These are phyloP conservation scores for Ooceraea biroi DNA, from an alignment of 1,140 invertebrate genomes.

Conservation along the genomic window DNA sequence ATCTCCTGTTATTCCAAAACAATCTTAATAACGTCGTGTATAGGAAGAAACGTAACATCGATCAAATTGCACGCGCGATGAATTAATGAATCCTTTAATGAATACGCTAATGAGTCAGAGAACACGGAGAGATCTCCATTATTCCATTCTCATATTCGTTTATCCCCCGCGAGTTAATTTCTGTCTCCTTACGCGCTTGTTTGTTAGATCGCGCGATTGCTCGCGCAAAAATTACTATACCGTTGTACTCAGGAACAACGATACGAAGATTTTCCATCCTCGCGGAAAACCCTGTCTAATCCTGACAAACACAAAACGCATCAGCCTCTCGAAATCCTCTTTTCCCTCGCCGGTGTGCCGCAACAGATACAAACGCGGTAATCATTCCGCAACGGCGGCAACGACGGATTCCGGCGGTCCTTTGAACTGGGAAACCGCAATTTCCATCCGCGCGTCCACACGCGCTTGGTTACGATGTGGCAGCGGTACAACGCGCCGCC, in stretches of 20 bases:
- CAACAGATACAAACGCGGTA: constrained; percentile 24
- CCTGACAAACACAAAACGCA: constrained; percentile 36
- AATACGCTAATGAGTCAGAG: background rate
- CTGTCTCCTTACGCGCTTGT: background rate
- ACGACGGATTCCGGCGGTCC: constrained; percentile 19
- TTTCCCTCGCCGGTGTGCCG: background rate
- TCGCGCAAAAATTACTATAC: background rate
- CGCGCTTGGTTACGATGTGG: background rate
- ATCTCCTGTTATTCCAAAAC: background rate
- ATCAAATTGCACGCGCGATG: background rate
- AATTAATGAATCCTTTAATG: background rate
- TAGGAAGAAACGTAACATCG: background rate
- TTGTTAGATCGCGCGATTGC: background rate
- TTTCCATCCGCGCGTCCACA: constrained; percentile 29
- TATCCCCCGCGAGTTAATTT: background rate
- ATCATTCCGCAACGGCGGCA: constrained; percentile 16
- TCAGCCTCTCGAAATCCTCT: constrained; percentile 28
- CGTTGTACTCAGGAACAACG: background rate
- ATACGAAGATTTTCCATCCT: background rate
- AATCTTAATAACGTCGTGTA: constrained; percentile 1
- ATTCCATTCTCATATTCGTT: background rate
- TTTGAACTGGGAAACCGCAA: constrained; percentile 50
- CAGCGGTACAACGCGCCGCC: no score
- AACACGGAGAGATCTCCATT: background rate
- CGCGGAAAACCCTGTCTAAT: constrained; percentile 30